Evolutionary conservation across 2,888 invertebrate species (phyloP).

Genomic region (Morinoia aosen): DNA sequence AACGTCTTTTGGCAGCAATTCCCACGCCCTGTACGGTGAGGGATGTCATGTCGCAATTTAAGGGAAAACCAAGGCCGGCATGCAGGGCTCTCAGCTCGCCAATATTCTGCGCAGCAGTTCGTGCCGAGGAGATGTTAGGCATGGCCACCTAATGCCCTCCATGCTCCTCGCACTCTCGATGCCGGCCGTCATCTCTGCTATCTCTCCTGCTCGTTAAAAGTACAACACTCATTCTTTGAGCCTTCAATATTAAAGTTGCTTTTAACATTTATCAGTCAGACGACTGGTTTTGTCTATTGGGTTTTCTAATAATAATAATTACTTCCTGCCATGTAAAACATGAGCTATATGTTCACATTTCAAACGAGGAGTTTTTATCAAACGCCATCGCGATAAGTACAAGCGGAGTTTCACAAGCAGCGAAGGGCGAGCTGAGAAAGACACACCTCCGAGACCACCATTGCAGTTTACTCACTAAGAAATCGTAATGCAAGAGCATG

Average conservation of each 20-base stretch:
- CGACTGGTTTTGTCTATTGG: not conserved
- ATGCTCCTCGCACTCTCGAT: not conserved
- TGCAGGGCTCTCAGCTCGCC: not conserved
- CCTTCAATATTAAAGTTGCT: not conserved
- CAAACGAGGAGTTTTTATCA: not conserved
- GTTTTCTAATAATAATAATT: not conserved
- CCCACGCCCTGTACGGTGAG: conserved; percentile 32
- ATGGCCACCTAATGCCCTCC: not conserved
- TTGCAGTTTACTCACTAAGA: not conserved
- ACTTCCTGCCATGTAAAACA: not conserved
- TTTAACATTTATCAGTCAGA: not conserved
- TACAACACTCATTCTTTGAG: not conserved
- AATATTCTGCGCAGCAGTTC: not conserved
- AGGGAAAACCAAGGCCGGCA: not conserved
- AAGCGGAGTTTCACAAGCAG: not conserved
- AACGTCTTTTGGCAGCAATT: not conserved
- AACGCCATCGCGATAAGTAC: not conserved
- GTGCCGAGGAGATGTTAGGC: conserved; percentile 22
- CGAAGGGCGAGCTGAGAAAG: not conserved
- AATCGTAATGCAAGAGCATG: conserved; percentile 14
- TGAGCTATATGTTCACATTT: not conserved
- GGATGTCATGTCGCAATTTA: conserved; percentile 24
- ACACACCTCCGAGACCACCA: not conserved
- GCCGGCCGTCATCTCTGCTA: not conserved
- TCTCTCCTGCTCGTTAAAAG: not conserved